phyloP scores from a whole-genome alignment of 1,140 invertebrate species.

The Dinothrombium tinctorium region DNA sequence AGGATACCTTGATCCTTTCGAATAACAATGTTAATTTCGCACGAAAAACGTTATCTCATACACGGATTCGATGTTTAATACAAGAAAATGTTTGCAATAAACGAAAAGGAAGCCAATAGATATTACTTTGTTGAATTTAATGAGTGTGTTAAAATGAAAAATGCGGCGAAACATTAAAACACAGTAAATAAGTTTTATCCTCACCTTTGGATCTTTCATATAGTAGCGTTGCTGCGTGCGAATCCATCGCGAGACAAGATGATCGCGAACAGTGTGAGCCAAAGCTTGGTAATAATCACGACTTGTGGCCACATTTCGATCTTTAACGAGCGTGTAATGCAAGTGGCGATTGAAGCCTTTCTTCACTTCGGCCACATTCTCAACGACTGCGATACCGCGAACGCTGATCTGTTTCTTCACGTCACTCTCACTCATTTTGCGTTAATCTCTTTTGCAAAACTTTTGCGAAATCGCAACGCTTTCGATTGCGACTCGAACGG shows the following conservation, averaged over 20 bases:
- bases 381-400: slow-evolving; percentile 75
- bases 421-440: too few relatives aligned
- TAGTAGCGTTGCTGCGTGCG: slow-evolving; percentile 97
- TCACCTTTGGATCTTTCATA: slow-evolving; percentile 96
- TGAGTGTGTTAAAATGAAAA: too few relatives aligned
- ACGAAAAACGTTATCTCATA: too few relatives aligned
- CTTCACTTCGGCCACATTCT: slow-evolving; percentile 85
- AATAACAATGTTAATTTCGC: too few relatives aligned
- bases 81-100: too few relatives aligned
- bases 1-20: too few relatives aligned
- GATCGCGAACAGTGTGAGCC: slow-evolving; percentile 89
- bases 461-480: too few relatives aligned
- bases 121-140: too few relatives aligned
- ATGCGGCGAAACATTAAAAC: background rate
- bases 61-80: too few relatives aligned
- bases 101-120: too few relatives aligned
- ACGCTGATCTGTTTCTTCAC: slow-evolving; percentile 96
- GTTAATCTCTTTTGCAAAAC: too few relatives aligned
- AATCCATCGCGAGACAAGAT: slow-evolving; percentile 94
- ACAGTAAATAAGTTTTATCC: background rate
- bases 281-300: slow-evolving; percentile 94
- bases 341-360: slow-evolving; percentile 96
- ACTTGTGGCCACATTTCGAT: slow-evolving; percentile 88
- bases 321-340: slow-evolving; percentile 95
- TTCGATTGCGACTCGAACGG: too few relatives aligned